Evolutionary conservation across 2,888 invertebrate species (phyloP), one percentile per base, ranked within the genome.

Genomic region (Tricholauxania praeusta): DNA sequence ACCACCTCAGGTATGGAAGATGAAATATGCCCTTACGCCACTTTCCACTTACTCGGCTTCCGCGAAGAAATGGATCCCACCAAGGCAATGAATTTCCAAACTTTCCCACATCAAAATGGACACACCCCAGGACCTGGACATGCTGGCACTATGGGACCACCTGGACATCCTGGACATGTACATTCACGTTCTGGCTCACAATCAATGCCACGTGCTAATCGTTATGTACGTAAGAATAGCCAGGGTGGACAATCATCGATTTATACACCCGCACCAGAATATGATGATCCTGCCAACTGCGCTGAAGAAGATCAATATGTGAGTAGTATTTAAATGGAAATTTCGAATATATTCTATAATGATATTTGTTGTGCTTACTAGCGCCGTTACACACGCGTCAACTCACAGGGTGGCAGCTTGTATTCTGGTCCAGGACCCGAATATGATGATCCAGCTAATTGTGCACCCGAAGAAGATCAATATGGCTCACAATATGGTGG

Each of bases 21-120:
- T 85, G 97, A 97, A 88, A 97, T 97, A 87, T 97, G 97, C 89
- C 97, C 97, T 59, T 97, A 97, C 89, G 97, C 97, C 12, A 97
- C 97, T 57, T 97, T 97, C 93, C 97, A 97, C 88, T 90, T 96
- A 83, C 91, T 96, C 73, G 96, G 96, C 80, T 96, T 96, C 93
- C 94, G 96, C 82, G 96, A 96, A 87, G 96, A 96, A 90, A 96
- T 96, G 96, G 96, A 96, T 87, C 96, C 96, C 63, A 93, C 90
- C 87, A 96, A 96, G 89, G 95, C 95, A 53, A 91, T 95, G 93
- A 90, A 95, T 89, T 79, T 96, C 92, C 91, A 96, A 89, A 94
- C 96, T 80, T 93, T 94, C 90, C 93, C 93, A 2, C 95, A 96
- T 87, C 93, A 92, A 73, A 89, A 89, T 77, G 89, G 89, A 74